phyloP scores from a whole-genome alignment of 2,888 invertebrate genomes.

The Plebejus anna region DNA sequence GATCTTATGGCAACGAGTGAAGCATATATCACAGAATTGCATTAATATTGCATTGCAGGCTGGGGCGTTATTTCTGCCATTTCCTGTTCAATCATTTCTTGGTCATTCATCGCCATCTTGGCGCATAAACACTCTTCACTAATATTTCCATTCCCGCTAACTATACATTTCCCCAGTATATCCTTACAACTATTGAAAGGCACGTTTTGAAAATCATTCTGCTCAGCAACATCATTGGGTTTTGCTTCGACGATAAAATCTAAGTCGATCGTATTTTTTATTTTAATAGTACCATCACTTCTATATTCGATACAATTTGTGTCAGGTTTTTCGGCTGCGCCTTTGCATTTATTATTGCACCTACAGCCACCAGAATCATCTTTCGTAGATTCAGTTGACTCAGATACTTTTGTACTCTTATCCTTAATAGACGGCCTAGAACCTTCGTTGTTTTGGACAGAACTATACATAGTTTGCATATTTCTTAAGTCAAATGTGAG shows the following conservation, averaged over 20 bases:
- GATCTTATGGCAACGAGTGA: not conserved
- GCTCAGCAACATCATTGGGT: slow-evolving; percentile 30
- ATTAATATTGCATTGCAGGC: slow-evolving; percentile 40
- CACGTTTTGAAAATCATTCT: slow-evolving; percentile 39
- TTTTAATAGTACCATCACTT: slow-evolving; percentile 58
- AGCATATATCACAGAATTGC: not conserved
- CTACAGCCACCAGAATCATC: slow-evolving; percentile 48
- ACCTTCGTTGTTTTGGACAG: not conserved
- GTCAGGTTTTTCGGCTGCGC: slow-evolving; percentile 30
- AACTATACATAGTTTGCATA: not conserved
- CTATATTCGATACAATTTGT: slow-evolving; percentile 47
- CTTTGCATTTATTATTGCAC: slow-evolving; percentile 41
- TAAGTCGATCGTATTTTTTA: slow-evolving; percentile 56
- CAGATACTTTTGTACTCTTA: not conserved
- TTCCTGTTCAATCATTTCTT: slow-evolving; percentile 57
- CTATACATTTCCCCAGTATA: slow-evolving; percentile 66
- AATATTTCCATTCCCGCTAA: slow-evolving; percentile 60
- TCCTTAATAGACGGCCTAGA: not conserved
- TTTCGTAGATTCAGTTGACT: slow-evolving; percentile 16
- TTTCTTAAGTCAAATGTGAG: slow-evolving; percentile 4
- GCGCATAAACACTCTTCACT: slow-evolving; percentile 67
- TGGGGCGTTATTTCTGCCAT: slow-evolving; percentile 67
- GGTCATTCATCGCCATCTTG: slow-evolving; percentile 62
- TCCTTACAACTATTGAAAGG: slow-evolving; percentile 65
- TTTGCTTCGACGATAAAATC: slow-evolving; percentile 42